These are phyloP conservation scores for Eupsilia transversa DNA, from an alignment of 2,888 invertebrate species.

Conservation along the genomic window DNA sequence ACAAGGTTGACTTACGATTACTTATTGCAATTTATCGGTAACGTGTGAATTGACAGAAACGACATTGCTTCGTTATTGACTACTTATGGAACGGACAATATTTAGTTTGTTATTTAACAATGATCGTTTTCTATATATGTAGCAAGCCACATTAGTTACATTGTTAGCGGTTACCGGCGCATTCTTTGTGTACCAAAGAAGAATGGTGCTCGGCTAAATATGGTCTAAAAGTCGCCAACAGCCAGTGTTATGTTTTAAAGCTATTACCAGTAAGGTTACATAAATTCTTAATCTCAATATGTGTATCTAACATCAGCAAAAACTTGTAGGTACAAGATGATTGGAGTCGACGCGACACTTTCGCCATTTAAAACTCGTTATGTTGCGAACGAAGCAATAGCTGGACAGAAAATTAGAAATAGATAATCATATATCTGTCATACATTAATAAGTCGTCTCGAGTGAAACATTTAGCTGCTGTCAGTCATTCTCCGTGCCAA, in stretches of 20 bases:
- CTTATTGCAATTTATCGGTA: conserved; percentile 72
- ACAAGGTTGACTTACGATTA: conserved; percentile 77
- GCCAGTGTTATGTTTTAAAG: not conserved
- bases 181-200: conserved; percentile 50
- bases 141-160: conserved; percentile 25
- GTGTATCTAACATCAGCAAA: not conserved
- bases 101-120: conserved; percentile 52
- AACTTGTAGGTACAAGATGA: conserved; percentile 4
- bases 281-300: not conserved
- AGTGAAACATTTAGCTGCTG: conserved; percentile 8
- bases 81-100: conserved; percentile 40
- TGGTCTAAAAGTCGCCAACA: conserved; percentile 29
- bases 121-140: conserved; percentile 43
- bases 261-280: not conserved
- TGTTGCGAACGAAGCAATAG: conserved; percentile 17
- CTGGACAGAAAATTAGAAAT: conserved; percentile 30
- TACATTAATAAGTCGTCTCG: conserved; percentile 13
- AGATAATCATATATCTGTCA: conserved; percentile 21
- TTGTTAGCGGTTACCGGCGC: conserved; percentile 41
- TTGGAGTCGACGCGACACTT: conserved; percentile 27
- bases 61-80: conserved; percentile 52
- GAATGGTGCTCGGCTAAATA: conserved; percentile 27
- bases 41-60: conserved; percentile 68
- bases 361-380: conserved; percentile 26
- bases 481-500: conserved; percentile 9